Evolutionary conservation across 2,797 vertebrate genomes (phyloP).

Genomic region (Limnodromus scolopaceus): DNA sequence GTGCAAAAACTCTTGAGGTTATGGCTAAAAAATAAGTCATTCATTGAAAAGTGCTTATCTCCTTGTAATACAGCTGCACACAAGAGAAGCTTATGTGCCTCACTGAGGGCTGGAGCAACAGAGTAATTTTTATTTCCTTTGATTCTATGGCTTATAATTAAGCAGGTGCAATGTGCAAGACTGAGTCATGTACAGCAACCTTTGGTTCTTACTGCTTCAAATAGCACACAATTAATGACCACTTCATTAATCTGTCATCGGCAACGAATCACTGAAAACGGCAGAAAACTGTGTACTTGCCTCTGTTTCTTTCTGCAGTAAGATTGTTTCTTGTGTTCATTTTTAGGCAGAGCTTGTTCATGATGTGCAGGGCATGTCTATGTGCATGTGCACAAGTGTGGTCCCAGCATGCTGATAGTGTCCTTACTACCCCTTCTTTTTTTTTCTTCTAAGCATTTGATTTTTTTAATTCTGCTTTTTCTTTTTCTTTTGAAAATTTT

Average conservation of each 20-base stretch:
- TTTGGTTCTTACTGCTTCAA: background rate
- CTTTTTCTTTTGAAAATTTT: rapidly evolving
- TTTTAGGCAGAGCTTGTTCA: background rate
- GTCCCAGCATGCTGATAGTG: background rate
- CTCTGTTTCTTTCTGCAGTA: background rate
- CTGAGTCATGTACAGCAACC: background rate
- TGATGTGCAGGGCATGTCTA: background rate
- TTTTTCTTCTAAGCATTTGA: background rate
- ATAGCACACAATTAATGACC: background rate
- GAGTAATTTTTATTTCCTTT: background rate
- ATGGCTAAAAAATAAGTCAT: background rate
- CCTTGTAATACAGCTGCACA: background rate
- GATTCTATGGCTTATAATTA: background rate
- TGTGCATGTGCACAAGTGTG: rapidly evolving
- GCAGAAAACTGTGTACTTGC: background rate
- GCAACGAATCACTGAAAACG: background rate
- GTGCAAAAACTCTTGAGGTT: background rate
- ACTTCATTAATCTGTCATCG: background rate
- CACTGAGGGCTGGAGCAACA: background rate
- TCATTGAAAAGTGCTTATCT: background rate
- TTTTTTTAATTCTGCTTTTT: background rate
- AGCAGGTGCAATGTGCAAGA: background rate
- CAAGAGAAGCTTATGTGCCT: background rate
- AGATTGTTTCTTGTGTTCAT: background rate
- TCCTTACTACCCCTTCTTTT: background rate